phyloP scores from a whole-genome alignment of 1,140 invertebrate species.

The Papilio polytes region DNA sequence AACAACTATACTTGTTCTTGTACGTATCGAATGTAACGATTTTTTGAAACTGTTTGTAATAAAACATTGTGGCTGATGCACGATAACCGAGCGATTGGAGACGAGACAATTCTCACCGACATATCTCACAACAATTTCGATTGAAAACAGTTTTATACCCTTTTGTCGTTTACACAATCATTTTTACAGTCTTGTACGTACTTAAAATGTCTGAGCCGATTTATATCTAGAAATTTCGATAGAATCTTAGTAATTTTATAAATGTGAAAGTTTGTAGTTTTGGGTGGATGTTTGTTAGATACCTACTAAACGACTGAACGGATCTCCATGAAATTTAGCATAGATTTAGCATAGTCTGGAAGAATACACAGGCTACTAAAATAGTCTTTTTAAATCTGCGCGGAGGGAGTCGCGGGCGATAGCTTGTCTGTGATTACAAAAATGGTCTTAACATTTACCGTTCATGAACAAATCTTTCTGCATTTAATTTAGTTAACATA shows the following conservation, averaged over 20 bases:
- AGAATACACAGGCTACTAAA: too few relatives aligned
- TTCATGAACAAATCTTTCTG: neutral
- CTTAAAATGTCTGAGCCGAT: slow-evolving; percentile 14
- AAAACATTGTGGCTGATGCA: slow-evolving; percentile 28
- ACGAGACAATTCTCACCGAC: slow-evolving; percentile 32
- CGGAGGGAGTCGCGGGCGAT: too few relatives aligned
- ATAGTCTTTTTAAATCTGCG: too few relatives aligned
- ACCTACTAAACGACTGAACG: too few relatives aligned
- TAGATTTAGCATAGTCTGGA: too few relatives aligned
- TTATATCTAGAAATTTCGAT: neutral
- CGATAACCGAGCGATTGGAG: slow-evolving; percentile 21
- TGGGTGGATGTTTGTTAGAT: too few relatives aligned
- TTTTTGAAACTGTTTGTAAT: slow-evolving; percentile 30
- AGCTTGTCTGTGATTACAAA: too few relatives aligned
- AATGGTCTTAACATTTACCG: too few relatives aligned
- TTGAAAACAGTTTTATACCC: slow-evolving; percentile 31
- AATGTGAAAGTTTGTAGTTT: too few relatives aligned
- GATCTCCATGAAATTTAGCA: too few relatives aligned
- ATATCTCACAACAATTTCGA: slow-evolving; percentile 35
- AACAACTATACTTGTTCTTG: neutral
- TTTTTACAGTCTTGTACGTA: slow-evolving; percentile 1
- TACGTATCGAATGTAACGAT: neutral
- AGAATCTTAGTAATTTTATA: too few relatives aligned
- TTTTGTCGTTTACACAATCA: slow-evolving; percentile 25
- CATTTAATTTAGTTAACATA: neutral